Base-by-base conservation (phyloP, 2,888 invertebrate species). In the Lasioglossum leucozonium region DNA sequence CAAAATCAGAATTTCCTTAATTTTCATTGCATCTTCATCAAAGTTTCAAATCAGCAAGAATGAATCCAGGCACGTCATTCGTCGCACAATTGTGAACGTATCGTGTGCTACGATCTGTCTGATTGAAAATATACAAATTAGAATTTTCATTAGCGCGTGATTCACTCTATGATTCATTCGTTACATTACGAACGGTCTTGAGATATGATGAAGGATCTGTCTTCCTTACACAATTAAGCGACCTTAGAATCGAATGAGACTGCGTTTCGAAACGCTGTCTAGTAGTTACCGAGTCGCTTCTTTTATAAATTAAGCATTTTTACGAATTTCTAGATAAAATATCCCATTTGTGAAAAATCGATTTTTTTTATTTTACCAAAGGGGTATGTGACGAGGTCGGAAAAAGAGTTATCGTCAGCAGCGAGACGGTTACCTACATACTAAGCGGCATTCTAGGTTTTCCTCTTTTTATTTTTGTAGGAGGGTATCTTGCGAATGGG, bases 401-500 rank as follows among this genome's bases (percentile, higher is more conserved):
- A 4, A 26, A 58, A 58, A n/a, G 13, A 62, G 16, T 62, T 62
- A 62, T 62, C 58, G 58, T 62, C 16, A 62, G 30, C 16, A 30
- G 58, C 58, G 58, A 26, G 58, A 62, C 58, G 58, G 16, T 62
- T 16, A 62, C 58, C 58, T 62, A 62, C 16, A 62, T 62, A 62
- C 58, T 62, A 62, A 30, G 26, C 58, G 58, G 58, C 58, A 62
- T 30, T 62, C 58, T 62, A 62, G 58, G 58, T 62, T 62, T 62
- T 30, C 58, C 26, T 16, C 58, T 62, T 58, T 58, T 62, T 62
- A 62, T 62, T 62, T 62, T 62, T 30, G 58, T 62, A 62, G 16
- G 26, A 62, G 58, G 13, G 30, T 30, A 62, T 30, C 30, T 30
- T 62, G 30, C 58, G 2, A 62, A 30, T 62, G 58, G 16, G 58